A percentile compares a stretch with the other conserved stretches of the same genome.
phyloP scores from a whole-genome alignment of 2,888 invertebrate species.

The Agriopis marginaria region DNA sequence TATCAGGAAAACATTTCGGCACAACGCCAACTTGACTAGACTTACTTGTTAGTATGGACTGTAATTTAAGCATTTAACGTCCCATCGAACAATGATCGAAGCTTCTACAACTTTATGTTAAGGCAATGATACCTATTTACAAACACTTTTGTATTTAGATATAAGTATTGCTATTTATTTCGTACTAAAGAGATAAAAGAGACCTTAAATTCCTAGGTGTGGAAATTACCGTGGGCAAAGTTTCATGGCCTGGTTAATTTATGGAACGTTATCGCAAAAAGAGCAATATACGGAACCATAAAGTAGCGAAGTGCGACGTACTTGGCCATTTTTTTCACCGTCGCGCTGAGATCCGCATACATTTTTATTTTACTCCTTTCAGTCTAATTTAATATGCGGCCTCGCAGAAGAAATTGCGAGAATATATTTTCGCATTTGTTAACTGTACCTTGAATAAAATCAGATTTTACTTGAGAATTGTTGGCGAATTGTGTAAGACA shows the following conservation, averaged over 20 bases:
- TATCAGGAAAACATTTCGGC: conserved; percentile 17
- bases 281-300: conserved; percentile 46
- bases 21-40: conserved; percentile 6
- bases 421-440: conserved; percentile 76
- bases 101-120: no score
- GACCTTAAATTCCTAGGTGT: conserved; percentile 10
- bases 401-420: conserved; percentile 72
- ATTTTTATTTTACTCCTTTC: conserved; percentile 79
- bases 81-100: no score
- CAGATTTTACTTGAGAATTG: conserved; percentile 62
- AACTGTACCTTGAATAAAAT: conserved; percentile 70
- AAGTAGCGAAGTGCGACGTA: conserved; percentile 46
- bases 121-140: not conserved
- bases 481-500: conserved; percentile 58
- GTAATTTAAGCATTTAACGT: not conserved
- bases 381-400: conserved; percentile 80
- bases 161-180: not conserved
- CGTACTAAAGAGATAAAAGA: conserved; percentile 6
- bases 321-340: conserved; percentile 60
- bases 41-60: not conserved
- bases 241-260: conserved; percentile 35
- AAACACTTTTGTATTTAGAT: not conserved
- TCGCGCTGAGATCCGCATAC: conserved; percentile 70
- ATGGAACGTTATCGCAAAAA: conserved; percentile 44
- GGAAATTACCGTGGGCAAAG: conserved; percentile 10